Evolutionary conservation across 2,113 vertebrate species (phyloP), one percentile per base, ranked within the genome.

Genomic region (Monopterus albus): DNA sequence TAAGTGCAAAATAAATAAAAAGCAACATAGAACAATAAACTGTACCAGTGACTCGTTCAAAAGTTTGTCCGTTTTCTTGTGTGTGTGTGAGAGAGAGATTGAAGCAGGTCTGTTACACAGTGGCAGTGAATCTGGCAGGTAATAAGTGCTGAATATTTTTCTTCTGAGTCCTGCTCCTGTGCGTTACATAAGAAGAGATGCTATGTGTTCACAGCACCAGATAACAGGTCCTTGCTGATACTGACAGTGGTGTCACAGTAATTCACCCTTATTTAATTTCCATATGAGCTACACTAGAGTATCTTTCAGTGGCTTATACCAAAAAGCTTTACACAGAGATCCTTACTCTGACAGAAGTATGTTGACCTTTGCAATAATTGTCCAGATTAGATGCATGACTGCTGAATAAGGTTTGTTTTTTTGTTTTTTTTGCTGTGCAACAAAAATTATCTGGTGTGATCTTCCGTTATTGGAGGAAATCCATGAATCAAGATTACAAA

Each of bases 111-210:
- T 57, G 35, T 45, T 47, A 8, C 40, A 39, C 35, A 51, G 47
- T 26, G 17, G 56, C 11, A 36, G 6, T 20, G 33, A 52, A 29
- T 21, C 69, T 70, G 79, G 84, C 56, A 70, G 23, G 36, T 58
- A 17, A 52, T 70, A 75, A 78, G 36, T 0, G 5, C 13, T 71
- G 73, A 76, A 87, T 85, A 76, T 38, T 50, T 82, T 61, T 39
- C 82, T 63, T 57, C 40, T 60, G 70, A 76, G 58, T 76, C 61
- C 13, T 18, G 42, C 42, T 79, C 56, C 63, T 61, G 0, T 26
- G 56, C 50, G 75, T 87, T 87, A 49, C 38, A 49, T 72, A 86
- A 83, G 46, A 65, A 25, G 50, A 70, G 33, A 78, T 18, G 17
- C 45, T 14, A 49, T 59, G 66, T 72, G 62, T 52, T 71, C 58